phyloP scores from a whole-genome alignment of 92 coral and sea anemone genomes.

The Porites divaricata region DNA sequence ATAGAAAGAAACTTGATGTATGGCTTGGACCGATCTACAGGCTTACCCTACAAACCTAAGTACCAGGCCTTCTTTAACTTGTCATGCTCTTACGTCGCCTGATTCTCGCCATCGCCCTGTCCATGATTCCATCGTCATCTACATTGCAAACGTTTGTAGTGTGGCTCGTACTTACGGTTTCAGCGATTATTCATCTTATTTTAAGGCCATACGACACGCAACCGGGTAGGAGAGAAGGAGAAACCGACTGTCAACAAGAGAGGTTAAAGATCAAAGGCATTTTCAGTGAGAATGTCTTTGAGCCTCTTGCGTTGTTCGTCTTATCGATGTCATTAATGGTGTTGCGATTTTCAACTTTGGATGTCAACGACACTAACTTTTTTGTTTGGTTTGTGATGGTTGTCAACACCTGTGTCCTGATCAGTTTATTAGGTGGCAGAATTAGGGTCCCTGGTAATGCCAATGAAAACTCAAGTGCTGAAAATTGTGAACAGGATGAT shows the following conservation, averaged over 20 bases:
- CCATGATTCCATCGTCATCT: slow-evolving; percentile 54
- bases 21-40: slow-evolving; percentile 73
- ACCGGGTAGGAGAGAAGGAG: background rate
- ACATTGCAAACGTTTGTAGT: slow-evolving; percentile 56
- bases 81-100: slow-evolving; percentile 56
- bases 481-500: background rate
- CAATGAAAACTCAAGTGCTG: no score
- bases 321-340: slow-evolving; percentile 60
- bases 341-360: slow-evolving; percentile 54
- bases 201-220: slow-evolving; percentile 31
- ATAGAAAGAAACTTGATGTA: slow-evolving; percentile 41
- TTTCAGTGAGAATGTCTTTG: slow-evolving; percentile 56
- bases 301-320: slow-evolving; percentile 49
- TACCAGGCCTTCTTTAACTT: slow-evolving; percentile 50
- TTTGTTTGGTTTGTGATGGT: slow-evolving; percentile 55
- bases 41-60: slow-evolving; percentile 56
- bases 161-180: slow-evolving; percentile 45
- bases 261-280: background rate
- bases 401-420: slow-evolving; percentile 34
- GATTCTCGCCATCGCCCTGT: slow-evolving; percentile 52
- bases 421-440: background rate
- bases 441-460: no score
- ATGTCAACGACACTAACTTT: background rate
- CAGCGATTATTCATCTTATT: slow-evolving; percentile 30
- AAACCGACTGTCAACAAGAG: background rate